phyloP scores from a whole-genome alignment of 2,113 vertebrate species.

The Monarcha castaneiventris region DNA sequence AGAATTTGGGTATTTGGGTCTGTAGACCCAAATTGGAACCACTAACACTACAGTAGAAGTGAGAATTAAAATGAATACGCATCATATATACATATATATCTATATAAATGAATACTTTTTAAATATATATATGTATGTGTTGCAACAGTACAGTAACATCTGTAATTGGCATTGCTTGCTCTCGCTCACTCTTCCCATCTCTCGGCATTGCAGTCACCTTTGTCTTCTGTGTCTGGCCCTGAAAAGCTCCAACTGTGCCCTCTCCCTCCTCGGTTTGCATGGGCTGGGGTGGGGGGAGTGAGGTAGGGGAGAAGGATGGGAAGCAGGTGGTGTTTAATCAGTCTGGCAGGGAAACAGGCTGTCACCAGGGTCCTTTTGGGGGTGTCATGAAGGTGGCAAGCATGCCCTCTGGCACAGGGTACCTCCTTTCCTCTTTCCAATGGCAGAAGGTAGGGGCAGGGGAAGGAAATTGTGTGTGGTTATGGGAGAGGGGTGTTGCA shows the following conservation, averaged over 20 bases:
- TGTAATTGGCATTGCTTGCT: background rate
- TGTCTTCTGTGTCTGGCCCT: background rate
- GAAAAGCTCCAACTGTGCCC: background rate
- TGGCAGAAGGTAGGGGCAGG: background rate
- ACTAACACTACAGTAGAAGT: background rate
- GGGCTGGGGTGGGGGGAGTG: background rate
- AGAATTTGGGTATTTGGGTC: background rate
- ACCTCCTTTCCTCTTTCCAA: background rate
- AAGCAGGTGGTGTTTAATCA: slow-evolving; percentile 50
- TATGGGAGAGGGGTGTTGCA: background rate
- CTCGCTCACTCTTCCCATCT: background rate
- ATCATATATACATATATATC: background rate
- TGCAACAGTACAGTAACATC: background rate
- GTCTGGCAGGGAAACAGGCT: slow-evolving; percentile 21
- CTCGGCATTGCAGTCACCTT: background rate
- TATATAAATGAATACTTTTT: too few relatives aligned
- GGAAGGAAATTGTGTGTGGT: background rate
- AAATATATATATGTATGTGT: background rate
- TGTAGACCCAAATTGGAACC: too few relatives aligned
- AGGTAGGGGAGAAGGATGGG: background rate
- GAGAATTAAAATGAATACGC: background rate
- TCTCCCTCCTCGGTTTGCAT: background rate
- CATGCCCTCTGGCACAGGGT: slow-evolving; percentile 29
- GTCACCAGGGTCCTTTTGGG: background rate
- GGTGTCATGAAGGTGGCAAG: slow-evolving; percentile 23